These are phyloP conservation scores for Rousettus leschenaultii DNA, from an alignment of 2,113 vertebrate genomes.

Conservation along the genomic window DNA sequence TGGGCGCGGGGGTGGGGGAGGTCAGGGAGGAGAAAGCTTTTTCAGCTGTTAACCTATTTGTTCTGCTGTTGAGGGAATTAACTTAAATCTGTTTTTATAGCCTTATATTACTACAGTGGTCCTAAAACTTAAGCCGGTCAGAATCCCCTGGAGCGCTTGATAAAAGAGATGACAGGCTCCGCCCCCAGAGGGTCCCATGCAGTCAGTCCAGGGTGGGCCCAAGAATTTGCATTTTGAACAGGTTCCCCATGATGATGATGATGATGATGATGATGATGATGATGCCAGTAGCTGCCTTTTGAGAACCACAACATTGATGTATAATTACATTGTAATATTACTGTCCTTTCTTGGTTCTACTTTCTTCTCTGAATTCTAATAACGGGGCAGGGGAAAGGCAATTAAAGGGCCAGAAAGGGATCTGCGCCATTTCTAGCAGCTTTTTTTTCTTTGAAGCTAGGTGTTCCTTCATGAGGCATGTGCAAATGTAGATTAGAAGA, in stretches of 20 bases:
- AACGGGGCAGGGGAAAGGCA: background rate
- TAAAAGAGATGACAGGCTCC: background rate
- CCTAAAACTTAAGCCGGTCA: background rate
- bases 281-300: background rate
- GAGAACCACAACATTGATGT: background rate
- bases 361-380: background rate
- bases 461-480: background rate
- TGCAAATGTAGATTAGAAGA: background rate
- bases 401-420: too few relatives aligned
- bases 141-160: background rate
- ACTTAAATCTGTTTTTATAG: background rate
- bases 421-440: background rate
- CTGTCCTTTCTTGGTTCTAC: background rate
- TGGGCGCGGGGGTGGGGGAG: too few relatives aligned
- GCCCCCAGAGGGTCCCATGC: background rate
- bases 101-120: background rate
- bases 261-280: background rate
- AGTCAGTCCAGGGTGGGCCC: background rate
- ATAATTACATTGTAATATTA: background rate
- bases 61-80: background rate
- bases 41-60: background rate
- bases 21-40: background rate
- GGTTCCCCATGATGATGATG: background rate
- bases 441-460: background rate
- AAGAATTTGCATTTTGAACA: background rate